Conservation (phyloP, 2,888 invertebrate species). For the Rhamnusium bicolor region DNA sequence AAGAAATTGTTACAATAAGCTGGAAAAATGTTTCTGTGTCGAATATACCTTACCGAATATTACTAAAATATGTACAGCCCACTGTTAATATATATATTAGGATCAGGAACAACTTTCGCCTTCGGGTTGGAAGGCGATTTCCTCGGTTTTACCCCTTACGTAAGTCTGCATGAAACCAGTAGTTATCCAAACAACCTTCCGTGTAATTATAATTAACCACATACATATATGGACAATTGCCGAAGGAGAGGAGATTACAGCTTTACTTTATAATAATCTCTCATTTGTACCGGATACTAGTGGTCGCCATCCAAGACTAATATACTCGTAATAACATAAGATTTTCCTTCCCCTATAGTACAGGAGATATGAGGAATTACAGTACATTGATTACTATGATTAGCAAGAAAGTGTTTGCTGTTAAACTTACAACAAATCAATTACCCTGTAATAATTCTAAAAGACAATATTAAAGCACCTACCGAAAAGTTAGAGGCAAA, state of each 20-base stretch:
- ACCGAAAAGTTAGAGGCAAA: too few species aligned
- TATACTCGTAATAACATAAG: background rate
- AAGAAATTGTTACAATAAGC: too few species aligned
- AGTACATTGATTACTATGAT: too few species aligned
- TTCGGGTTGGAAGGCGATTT: background rate
- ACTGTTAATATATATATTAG: background rate
- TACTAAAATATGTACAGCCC: background rate
- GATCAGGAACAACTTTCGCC: background rate
- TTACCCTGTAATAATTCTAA: too few species aligned
- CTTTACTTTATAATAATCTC: conserved; percentile 24
- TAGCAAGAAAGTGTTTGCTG: too few species aligned
- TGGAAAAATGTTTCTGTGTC: background rate
- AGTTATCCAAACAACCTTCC: conserved; percentile 11
- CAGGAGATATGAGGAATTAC: too few species aligned
- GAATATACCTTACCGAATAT: background rate
- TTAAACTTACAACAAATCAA: too few species aligned
- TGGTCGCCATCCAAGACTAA: conserved; percentile 8
- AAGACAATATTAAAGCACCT: too few species aligned
- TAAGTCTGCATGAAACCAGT: background rate
- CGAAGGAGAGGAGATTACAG: conserved; percentile 40
- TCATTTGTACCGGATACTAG: conserved; percentile 21
- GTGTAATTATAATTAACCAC: conserved; percentile 43
- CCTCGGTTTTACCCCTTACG: background rate
- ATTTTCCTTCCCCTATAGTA: background rate
- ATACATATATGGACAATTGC: conserved; percentile 46